Evolutionary conservation across 2,797 vertebrate species (phyloP).

Genomic region (Glossophaga mutica): DNA sequence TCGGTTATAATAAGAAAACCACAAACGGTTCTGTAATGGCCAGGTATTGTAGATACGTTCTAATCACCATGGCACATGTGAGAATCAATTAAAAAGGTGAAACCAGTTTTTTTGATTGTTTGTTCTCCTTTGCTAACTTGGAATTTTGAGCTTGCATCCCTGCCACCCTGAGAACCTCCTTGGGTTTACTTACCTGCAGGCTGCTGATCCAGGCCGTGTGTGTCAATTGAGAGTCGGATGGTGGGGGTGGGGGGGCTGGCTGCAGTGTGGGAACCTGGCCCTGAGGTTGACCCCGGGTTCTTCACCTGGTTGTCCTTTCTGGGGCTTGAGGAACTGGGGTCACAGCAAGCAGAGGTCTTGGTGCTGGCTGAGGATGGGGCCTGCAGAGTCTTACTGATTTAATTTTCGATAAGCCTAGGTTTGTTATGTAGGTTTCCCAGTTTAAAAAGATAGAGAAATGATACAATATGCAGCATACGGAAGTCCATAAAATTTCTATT

Average conservation of each 20-base stretch:
- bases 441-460: constrained; percentile 9
- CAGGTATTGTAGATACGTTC: background rate
- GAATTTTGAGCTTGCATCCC: constrained; percentile 31
- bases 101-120: constrained; percentile 11
- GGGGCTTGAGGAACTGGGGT: background rate
- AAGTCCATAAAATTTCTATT: background rate
- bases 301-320: background rate
- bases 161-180: background rate
- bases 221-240: background rate
- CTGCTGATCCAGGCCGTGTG: background rate
- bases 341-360: constrained; percentile 7
- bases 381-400: constrained; percentile 59
- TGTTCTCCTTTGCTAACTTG: constrained; percentile 61
- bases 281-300: background rate
- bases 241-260: background rate
- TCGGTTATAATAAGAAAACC: background rate
- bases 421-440: constrained; percentile 76
- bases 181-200: background rate
- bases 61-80: background rate
- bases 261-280: background rate
- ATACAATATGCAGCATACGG: background rate
- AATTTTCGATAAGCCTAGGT: constrained; percentile 63
- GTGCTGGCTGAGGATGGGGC: constrained; percentile 42
- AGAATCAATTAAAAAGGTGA: background rate
- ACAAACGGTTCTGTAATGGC: background rate